These are phyloP conservation scores for Mus spretus DNA, from an alignment of 2,797 vertebrate species.

Conservation along the genomic window DNA sequence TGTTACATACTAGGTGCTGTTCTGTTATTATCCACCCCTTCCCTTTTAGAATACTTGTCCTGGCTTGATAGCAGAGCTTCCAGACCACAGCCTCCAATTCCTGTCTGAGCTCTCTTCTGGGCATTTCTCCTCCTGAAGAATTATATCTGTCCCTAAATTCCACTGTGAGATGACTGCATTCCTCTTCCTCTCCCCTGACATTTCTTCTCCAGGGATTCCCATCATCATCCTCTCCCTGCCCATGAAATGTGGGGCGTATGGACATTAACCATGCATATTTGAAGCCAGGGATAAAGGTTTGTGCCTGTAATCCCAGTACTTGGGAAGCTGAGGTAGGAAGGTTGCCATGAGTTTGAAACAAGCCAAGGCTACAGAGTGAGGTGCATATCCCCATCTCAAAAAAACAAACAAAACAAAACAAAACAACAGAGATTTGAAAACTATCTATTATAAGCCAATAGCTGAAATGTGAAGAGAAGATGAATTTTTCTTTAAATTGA, in stretches of 20 bases:
- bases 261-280: background rate
- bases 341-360: background rate
- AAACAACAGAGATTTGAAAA: background rate
- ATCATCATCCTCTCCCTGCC: background rate
- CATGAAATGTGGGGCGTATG: background rate
- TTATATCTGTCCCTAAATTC: background rate
- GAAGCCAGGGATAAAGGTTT: background rate
- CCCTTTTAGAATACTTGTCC: background rate
- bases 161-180: background rate
- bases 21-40: background rate
- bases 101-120: background rate
- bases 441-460: background rate
- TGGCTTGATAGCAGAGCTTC: background rate
- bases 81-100: background rate
- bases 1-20: background rate
- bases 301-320: background rate
- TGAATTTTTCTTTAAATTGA: conserved; percentile 54
- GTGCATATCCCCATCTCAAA: background rate
- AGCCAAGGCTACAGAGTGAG: background rate
- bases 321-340: background rate
- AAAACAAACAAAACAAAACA: background rate
- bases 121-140: background rate
- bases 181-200: background rate
- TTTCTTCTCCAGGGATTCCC: background rate
- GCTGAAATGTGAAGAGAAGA: conserved; percentile 14